A percentile compares a stretch with the other conserved stretches of the same genome.
Conservation (phyloP, 2,797 vertebrate species). For the Phataginus tricuspis region DNA sequence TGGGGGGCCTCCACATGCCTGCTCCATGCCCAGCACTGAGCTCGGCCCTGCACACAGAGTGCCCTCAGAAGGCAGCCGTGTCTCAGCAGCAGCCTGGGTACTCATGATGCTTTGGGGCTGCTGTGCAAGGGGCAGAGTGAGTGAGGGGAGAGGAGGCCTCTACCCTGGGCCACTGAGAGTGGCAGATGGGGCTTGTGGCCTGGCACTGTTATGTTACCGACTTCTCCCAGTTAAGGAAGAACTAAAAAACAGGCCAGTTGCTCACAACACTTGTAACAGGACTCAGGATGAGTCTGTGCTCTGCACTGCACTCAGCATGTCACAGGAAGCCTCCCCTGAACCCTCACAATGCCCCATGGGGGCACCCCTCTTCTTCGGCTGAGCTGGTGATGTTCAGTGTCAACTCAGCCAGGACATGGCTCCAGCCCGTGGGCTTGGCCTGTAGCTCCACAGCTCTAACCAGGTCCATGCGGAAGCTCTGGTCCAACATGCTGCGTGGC, state of each 20-base stretch:
- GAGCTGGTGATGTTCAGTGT: accelerated
- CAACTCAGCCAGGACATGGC: too few species aligned
- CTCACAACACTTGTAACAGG: neutral
- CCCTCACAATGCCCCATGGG: accelerated
- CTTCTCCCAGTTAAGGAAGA: neutral
- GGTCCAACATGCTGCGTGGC: accelerated
- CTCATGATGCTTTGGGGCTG: neutral
- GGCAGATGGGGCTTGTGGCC: neutral
- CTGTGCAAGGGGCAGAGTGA: too few species aligned
- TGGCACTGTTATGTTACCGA: accelerated
- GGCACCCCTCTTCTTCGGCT: neutral
- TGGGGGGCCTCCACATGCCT: neutral
- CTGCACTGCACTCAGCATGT: accelerated
- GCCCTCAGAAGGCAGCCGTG: accelerated
- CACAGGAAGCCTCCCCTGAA: too few species aligned
- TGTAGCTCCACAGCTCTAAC: accelerated
- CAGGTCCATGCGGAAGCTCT: neutral
- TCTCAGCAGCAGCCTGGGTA: neutral
- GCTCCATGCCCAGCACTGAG: too few species aligned
- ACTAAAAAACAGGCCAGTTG: accelerated
- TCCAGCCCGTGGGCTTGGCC: accelerated
- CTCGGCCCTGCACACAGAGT: neutral
- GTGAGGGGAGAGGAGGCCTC: neutral
- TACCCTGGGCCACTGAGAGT: neutral
- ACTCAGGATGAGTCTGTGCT: too few species aligned